phyloP scores from a whole-genome alignment of 1,140 invertebrate species.

The Cyclargus thomasi region DNA sequence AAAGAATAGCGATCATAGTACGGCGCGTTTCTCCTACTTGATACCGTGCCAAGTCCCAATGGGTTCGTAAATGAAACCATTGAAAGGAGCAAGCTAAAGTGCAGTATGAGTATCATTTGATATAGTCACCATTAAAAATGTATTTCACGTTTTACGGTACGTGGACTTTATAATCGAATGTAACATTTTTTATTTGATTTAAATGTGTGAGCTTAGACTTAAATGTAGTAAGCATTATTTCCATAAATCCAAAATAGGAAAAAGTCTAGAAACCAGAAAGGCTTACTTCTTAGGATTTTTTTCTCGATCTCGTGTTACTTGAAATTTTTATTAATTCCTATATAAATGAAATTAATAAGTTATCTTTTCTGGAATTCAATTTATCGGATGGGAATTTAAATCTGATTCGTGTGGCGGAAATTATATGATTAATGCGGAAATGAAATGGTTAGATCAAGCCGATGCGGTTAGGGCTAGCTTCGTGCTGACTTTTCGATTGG shows the following conservation, averaged over 20 bases:
- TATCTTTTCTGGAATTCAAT: neutral
- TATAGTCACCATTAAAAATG: neutral
- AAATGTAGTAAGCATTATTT: too few species aligned
- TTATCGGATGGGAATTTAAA: neutral
- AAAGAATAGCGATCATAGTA: neutral
- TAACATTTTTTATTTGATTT: too few species aligned
- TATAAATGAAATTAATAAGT: neutral
- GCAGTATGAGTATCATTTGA: neutral
- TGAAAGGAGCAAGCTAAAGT: neutral
- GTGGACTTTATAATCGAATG: too few species aligned
- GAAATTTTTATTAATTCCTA: too few species aligned
- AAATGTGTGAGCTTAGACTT: too few species aligned
- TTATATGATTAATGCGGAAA: neutral
- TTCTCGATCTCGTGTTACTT: too few species aligned
- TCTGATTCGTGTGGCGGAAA: neutral
- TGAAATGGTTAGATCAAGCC: neutral
- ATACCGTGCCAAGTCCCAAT: neutral
- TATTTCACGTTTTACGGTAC: too few species aligned
- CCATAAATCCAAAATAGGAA: too few species aligned
- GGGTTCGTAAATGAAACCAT: slow-evolving; percentile 2
- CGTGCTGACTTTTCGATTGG: neutral
- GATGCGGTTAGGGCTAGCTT: neutral
- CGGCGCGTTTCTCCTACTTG: slow-evolving; percentile 4
- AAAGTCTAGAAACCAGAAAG: too few species aligned
- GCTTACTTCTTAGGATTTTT: too few species aligned